Evolutionary conservation across 2,797 vertebrate genomes (phyloP).

Genomic region (Presbytis comata): DNA sequence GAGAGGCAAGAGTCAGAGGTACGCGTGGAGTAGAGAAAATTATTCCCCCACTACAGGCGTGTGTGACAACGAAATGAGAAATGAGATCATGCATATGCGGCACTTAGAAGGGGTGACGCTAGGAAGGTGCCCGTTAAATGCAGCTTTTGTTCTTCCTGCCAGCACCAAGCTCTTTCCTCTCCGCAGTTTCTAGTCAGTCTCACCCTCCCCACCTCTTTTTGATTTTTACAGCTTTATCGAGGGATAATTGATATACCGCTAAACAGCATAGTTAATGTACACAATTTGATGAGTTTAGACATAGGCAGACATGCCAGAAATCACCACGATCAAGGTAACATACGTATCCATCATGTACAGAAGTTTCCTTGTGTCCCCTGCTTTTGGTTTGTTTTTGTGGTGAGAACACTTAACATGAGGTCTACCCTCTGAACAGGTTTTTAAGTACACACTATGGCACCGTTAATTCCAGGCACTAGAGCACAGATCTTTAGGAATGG

Average conservation of each 20-base stretch:
- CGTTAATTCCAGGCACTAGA: too few relatives aligned
- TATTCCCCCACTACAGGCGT: rapidly evolving
- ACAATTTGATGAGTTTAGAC: too few relatives aligned
- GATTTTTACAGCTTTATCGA: background rate
- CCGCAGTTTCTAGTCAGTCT: too few relatives aligned
- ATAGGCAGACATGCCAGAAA: background rate
- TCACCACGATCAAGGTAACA: background rate
- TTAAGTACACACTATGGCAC: background rate
- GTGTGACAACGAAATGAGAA: background rate
- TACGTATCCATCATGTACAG: rapidly evolving
- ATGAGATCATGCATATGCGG: rapidly evolving
- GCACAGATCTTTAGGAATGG: background rate
- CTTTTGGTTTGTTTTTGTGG: background rate
- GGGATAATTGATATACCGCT: rapidly evolving
- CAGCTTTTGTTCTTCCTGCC: background rate
- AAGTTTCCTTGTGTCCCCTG: background rate
- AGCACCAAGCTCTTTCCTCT: too few relatives aligned
- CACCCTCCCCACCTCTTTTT: background rate
- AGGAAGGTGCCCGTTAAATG: rapidly evolving
- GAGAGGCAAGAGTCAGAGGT: background rate
- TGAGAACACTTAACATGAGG: background rate
- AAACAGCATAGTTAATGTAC: too few relatives aligned
- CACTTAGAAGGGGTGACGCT: background rate
- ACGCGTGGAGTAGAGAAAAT: background rate
- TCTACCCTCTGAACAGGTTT: too few relatives aligned